Evolutionary conservation across 2,888 invertebrate genomes (phyloP), one percentile per base, ranked within the genome.

Genomic region (Entomobrya proxima): DNA sequence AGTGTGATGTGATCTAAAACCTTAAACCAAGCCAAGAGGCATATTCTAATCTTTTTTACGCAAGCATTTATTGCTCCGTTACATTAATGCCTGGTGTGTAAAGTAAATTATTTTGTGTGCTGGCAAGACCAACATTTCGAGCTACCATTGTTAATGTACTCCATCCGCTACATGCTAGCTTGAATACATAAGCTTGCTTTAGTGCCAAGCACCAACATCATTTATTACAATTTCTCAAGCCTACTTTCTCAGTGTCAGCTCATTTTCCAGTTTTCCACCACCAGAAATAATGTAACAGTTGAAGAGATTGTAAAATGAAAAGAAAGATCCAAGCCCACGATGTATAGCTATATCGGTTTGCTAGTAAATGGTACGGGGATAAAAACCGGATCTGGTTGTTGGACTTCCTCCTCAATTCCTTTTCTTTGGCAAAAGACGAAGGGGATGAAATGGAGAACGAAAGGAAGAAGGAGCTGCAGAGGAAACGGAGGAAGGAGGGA

Each of bases 351-450:
- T n/a, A n/a, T n/a, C n/a, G n/a, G n/a, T n/a, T n/a, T n/a, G n/a
- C n/a, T 50, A 18, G 58, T 4, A 58, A n/a, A 30, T 58, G 32
- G 47, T 30, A 55, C 52, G n/a, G 75, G 37, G 72, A 72, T 69
- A 74, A 81, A 72, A 76, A 82, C 82, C 69, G 82, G 82, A 76
- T 82, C 82, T 76, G 61, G 61, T 82, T 76, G 58, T 75, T 80
- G 74, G 81, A 55, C 55, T 82, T 72, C 37, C 61, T 74, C 44
- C 52, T 61, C 47, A 18, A 11, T 74, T 58, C 58, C 80, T 61
- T 61, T 76, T 37, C 24, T 30, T 27, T 61, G 61, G 61, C 27
- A 61, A 44, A 40, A 47, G 30, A 64, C 18, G 52, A 61, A 52
- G 64, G 79, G 67, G 35, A 64, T 61, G 77, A 52, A 77, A 61